Base-by-base conservation (phyloP, 1,140 invertebrate species). In the Octopus bimaculoides region DNA sequence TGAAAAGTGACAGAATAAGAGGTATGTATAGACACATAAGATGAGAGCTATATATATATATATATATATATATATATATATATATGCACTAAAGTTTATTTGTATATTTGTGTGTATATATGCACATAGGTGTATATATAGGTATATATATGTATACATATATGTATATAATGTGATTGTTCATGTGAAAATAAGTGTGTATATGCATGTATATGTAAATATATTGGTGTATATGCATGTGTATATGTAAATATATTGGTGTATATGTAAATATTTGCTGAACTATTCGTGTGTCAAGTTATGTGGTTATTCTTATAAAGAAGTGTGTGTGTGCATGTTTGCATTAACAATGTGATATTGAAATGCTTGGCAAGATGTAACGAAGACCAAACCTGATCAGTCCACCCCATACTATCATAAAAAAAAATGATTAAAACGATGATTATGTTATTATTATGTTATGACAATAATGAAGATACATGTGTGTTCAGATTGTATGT, bases 171-270 rank as follows among this genome's bases (percentile, higher is more conserved):
- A 6, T 71, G 26, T 71, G 26, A n/a, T n/a, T 71, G 14, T 71
- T n/a, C 26, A 10, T 71, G 26, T 71, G 26, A n/a, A 71, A n/a
- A 71, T 71, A 71, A n/a, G 26, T 71, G 26, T 71, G 26, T 71
- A 71, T 71, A 71, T 69, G 20, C 20, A 69, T 69, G 20, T 69
- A 69, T 69, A 69, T 69, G 20, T 69, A 69, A n/a, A 69, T 69
- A 69, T 69, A 69, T 69, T n/a, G 14, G 12, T 69, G 12, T 69
- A 14, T 69, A 69, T 71, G 6, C 26, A 20, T 71, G 66, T 71
- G 66, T 71, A 14, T 71, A 14, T 71, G 26, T 71, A 71, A n/a
- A 17, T 71, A 17, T 71, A 12, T 71, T 6, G 4, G 14, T 71
- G 14, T 71, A 3, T 71, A 17, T 71, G 26, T 71, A 71, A n/a